phyloP scores from a whole-genome alignment of 2,113 vertebrate genomes.

The Chloroceryle aenea region DNA sequence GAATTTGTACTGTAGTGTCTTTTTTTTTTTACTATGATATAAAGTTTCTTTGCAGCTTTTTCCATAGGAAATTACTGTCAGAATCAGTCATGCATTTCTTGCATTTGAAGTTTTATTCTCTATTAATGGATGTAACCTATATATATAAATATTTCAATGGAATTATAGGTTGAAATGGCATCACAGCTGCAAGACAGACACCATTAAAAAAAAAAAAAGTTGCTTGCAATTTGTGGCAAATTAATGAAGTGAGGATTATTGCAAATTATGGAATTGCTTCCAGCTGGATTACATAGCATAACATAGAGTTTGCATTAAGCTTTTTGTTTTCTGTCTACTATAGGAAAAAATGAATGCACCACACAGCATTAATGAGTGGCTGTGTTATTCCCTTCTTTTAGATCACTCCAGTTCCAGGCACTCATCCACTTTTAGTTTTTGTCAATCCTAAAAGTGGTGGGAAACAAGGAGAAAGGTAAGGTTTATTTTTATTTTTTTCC shows the following conservation, averaged over 20 bases:
- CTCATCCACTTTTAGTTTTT: constrained; percentile 95
- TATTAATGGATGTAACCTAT: neutral
- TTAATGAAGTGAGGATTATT: constrained; percentile 29
- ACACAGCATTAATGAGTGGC: constrained; percentile 56
- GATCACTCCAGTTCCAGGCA: constrained; percentile 94
- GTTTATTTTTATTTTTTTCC: neutral
- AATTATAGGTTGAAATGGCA: neutral
- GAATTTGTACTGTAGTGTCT: neutral
- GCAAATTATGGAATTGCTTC: constrained; percentile 24
- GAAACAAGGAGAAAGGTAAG: constrained; percentile 95
- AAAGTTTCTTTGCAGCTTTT: neutral
- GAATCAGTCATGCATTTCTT: neutral
- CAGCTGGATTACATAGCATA: constrained; percentile 33
- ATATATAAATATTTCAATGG: neutral
- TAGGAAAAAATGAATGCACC: constrained; percentile 58
- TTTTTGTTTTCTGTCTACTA: constrained; percentile 63
- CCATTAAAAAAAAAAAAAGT: neutral
- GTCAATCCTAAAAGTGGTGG: constrained; percentile 97
- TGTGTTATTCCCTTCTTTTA: constrained; percentile 77
- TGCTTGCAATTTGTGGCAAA: constrained; percentile 29
- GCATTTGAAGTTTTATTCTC: neutral
- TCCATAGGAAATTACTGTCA: neutral
- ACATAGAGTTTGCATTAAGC: constrained; percentile 60
- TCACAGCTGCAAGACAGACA: neutral
- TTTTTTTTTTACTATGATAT: neutral